These are phyloP conservation scores for Lepus americanus DNA, from an alignment of 2,113 vertebrate genomes.

Conservation along the genomic window DNA sequence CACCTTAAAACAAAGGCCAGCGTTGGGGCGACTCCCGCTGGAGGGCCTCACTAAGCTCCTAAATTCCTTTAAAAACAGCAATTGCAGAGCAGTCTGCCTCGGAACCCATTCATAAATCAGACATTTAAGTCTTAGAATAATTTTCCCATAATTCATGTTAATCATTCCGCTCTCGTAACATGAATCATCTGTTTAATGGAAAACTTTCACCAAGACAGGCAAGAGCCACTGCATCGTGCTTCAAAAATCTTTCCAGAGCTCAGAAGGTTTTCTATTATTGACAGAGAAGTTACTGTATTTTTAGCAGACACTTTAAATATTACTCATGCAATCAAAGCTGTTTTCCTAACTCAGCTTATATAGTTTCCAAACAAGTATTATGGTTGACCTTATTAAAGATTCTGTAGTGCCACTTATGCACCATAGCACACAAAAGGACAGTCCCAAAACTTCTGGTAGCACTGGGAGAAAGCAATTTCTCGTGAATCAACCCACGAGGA, in stretches of 20 bases:
- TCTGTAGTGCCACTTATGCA: slow-evolving; percentile 40
- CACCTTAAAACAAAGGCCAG: slow-evolving; percentile 34
- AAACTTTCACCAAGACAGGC: slow-evolving; percentile 74
- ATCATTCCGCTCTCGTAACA: slow-evolving; percentile 57
- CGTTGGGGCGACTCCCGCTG: background rate
- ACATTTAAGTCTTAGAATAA: slow-evolving; percentile 65
- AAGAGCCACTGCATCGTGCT: slow-evolving; percentile 83
- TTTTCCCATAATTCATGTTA: slow-evolving; percentile 78
- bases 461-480: background rate
- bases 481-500: background rate
- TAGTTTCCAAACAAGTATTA: slow-evolving; percentile 89
- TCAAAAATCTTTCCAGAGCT: slow-evolving; percentile 83
- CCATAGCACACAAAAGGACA: slow-evolving; percentile 35
- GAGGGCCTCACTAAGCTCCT: background rate
- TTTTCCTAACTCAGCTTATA: slow-evolving; percentile 87
- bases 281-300: slow-evolving; percentile 85
- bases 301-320: slow-evolving; percentile 84
- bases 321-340: slow-evolving; percentile 89
- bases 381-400: slow-evolving; percentile 87
- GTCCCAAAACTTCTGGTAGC: slow-evolving; percentile 15
- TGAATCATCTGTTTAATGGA: slow-evolving; percentile 84
- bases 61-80: slow-evolving; percentile 1
- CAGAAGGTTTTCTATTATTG: slow-evolving; percentile 82
- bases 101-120: slow-evolving; percentile 74
- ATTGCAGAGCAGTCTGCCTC: slow-evolving; percentile 41